Evolutionary conservation across 2,113 vertebrate species (phyloP), one percentile per base, ranked within the genome.

Genomic region (Eptesicus fuscus): DNA sequence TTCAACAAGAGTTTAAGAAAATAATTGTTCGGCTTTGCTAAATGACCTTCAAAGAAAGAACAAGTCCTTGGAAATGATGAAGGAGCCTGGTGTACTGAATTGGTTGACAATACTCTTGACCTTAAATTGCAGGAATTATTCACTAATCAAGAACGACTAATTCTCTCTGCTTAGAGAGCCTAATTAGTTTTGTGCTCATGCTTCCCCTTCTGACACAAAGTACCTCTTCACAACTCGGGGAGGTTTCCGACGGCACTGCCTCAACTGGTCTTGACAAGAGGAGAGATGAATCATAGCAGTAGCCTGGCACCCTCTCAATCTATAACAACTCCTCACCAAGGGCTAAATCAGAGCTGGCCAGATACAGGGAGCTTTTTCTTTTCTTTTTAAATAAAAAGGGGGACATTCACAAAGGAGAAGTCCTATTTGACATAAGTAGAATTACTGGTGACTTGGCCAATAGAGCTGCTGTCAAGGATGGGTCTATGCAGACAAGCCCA

Each of bases 191-290:
- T 78, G 63, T 70, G 56, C 69, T 83, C 77, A 32, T 8, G n/a
- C 4, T 35, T 90, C 82, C 90, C 47, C 61, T 92, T 88, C 85
- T 0, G 1, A 90, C 82, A 84, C 35, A 49, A 93, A 77, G 87
- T 79, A 40, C 25, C 87, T 67, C 78, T 94, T 95, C 70, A 97
- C 79, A 91, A 93, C 74, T 63, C 69, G 82, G 23, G 69, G 85
- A 88, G 59, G 73, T 84, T 94, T 93, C 67, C 5, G 7, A 85
- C 40, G 70, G 63, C 5, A 22, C 70, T 59, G 77, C 53, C 85
- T 96, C 42, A 79, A 95, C 92, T 70, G 73, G 94, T 95, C 73
- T 82, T 95, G 77, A 96, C 90, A 93, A 96, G 95, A 96, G 76
- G 80, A 83, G 67, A 82, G 53, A 92, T 95, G 95, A 94, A 44